A percentile compares a stretch with the other conserved stretches of the same genome.
These are phyloP conservation scores for Ostrea edulis DNA, from an alignment of 1,140 invertebrate genomes.

Conservation along the genomic window DNA sequence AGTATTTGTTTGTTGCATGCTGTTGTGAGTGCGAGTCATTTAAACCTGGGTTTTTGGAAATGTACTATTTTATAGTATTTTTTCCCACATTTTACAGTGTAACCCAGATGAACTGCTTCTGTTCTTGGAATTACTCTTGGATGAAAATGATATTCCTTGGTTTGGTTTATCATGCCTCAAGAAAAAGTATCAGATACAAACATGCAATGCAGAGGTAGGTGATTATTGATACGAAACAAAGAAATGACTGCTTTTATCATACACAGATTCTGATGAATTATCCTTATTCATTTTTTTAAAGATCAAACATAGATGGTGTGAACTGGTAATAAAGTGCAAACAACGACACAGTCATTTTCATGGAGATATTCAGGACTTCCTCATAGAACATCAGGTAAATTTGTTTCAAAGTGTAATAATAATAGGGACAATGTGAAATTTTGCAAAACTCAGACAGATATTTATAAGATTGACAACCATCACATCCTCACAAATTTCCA, in stretches of 20 bases:
- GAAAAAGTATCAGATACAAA: background rate
- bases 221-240: too few species aligned
- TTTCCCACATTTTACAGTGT: background rate
- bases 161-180: background rate
- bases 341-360: background rate
- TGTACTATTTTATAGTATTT: background rate
- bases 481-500: background rate
- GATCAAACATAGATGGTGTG: constrained; percentile 33
- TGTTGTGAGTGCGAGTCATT: too few species aligned
- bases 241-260: too few species aligned
- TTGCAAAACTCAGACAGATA: too few species aligned
- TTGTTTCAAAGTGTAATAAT: background rate
- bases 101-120: constrained; percentile 6
- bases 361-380: background rate
- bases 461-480: too few species aligned
- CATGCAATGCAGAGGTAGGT: background rate
- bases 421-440: too few species aligned
- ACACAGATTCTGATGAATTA: too few species aligned
- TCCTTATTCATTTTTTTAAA: background rate
- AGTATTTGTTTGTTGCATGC: too few species aligned
- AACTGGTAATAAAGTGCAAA: constrained; percentile 28
- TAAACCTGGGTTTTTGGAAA: too few species aligned
- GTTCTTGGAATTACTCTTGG: constrained; percentile 3
- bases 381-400: background rate
- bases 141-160: background rate